Evolutionary conservation across 2,797 vertebrate genomes (phyloP).

Genomic region (Heteromormyrus szaboi): DNA sequence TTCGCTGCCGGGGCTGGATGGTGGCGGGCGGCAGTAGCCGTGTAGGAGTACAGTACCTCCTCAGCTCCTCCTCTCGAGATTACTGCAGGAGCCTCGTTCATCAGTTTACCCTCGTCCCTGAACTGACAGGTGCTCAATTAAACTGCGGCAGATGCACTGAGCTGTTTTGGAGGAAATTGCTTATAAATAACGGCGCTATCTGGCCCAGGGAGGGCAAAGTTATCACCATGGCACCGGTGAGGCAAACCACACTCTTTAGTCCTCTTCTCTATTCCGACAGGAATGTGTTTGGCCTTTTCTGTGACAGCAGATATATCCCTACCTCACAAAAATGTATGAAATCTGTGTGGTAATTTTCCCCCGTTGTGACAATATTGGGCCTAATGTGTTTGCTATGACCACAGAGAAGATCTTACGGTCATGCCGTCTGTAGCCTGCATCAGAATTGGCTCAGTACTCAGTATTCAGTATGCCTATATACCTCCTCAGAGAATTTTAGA

Average conservation of each 20-base stretch:
- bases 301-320: not conserved
- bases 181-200: constrained; percentile 38
- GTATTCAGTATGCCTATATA: not conserved
- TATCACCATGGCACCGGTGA: constrained; percentile 24
- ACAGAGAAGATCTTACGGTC: not conserved
- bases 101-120: constrained; percentile 30
- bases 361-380: not conserved
- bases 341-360: constrained; percentile 1
- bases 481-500: not conserved
- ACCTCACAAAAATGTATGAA: not conserved
- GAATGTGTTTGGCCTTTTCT: not conserved
- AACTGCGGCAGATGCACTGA: constrained; percentile 26
- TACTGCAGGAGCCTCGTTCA: constrained; percentile 30
- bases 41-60: not conserved
- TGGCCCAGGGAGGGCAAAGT: constrained; percentile 21
- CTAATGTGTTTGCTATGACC: not conserved
- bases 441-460: not conserved
- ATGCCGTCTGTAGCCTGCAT: not conserved
- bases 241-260: constrained; percentile 1
- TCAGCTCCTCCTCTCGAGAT: constrained; percentile 31
- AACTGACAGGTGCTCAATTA: constrained; percentile 23
- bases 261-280: not conserved
- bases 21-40: not conserved
- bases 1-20: not conserved
- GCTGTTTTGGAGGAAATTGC: constrained; percentile 32